Base-by-base conservation (phyloP, 2,888 invertebrate genomes). In the Perizoma flavofasciatum region DNA sequence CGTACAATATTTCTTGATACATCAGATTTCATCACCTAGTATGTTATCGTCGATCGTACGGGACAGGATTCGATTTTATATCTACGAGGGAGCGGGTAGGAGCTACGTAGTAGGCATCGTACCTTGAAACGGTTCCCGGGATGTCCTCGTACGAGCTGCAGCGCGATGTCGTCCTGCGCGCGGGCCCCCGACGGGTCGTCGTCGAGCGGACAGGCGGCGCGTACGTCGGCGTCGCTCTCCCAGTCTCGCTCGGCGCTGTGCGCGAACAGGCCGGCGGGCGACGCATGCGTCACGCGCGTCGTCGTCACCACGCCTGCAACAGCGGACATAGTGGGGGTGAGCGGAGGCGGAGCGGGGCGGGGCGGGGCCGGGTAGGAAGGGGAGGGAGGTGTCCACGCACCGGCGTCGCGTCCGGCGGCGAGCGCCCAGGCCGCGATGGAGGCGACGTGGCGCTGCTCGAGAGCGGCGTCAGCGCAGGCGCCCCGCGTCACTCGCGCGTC, bases 241-340 rank as follows among this genome's bases (percentile, higher is more conserved):
- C 96, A 96, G 75, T 95, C 92, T 43, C 96, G 92, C 67, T 94
- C 85, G 0, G 96, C 94, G 0, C 92, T 85, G 75, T 95, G 95
- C 0, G 96, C 95, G 79, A 94, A 96, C 0, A 93, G 85, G 0
- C 95, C 95, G 0, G 94, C 94, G 0, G 96, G 96, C 0, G 96
- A 95, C 5, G 96, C 97, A 79, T 96, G 96, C 0, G 96, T 96
- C 0, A 97, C 93, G 56, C 96, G 92, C 0, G 96, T 95, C 2
- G 95, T 96, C 7, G 97, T 97, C 32, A 96, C 96, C n/a, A 95
- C 81, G 0, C 95, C 95, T 83, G 74, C 50, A 44, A 44, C 5
- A 22, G 2, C 35, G 6, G 6, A 6, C 22, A n/a, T 35, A 8
- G n/a, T n/a, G 5, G 4, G 41, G 5, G 41, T 4, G 37, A 37